Percentiles rank a stretch among this genome's conserved stretches.
Evolutionary conservation across 2,888 invertebrate genomes (phyloP).

Genomic region (Stenurella melanura): DNA sequence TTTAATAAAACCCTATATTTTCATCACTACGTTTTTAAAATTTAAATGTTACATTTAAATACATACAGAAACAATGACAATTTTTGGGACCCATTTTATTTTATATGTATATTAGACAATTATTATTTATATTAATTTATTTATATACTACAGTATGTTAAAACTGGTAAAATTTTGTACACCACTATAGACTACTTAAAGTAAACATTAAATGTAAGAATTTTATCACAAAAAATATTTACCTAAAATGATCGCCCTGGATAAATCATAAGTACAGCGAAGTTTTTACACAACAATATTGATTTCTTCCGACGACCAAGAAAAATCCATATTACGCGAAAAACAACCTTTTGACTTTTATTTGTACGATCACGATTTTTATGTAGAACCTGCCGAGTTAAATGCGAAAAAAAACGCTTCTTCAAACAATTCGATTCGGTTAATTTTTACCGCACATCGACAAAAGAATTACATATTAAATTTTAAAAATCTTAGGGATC

Average conservation of each 20-base stretch:
- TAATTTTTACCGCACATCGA: too few relatives aligned
- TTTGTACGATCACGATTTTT: too few relatives aligned
- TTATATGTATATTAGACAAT: neutral
- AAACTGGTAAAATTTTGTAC: conserved; percentile 29
- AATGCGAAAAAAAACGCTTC: too few relatives aligned
- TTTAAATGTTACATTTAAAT: neutral
- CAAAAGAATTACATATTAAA: too few relatives aligned
- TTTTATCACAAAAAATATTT: conserved; percentile 33
- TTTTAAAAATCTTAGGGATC: too few relatives aligned
- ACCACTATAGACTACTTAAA: conserved; percentile 10
- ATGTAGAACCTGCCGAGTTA: too few relatives aligned
- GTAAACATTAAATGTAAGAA: conserved; percentile 25
- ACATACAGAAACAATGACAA: too few relatives aligned
- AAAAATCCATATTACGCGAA: too few relatives aligned
- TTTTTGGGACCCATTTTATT: neutral
- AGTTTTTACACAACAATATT: too few relatives aligned
- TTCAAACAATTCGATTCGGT: too few relatives aligned
- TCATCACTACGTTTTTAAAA: neutral
- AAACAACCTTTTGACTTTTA: too few relatives aligned
- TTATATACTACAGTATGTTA: conserved; percentile 17
- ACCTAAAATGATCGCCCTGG: conserved; percentile 16
- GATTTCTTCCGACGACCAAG: too few relatives aligned
- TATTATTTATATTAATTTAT: conserved; percentile 23
- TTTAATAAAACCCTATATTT: neutral
- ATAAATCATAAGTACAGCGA: neutral